Evolutionary conservation across 2,797 vertebrate species (phyloP).

Genomic region (Odontamblyopus lacepedii): DNA sequence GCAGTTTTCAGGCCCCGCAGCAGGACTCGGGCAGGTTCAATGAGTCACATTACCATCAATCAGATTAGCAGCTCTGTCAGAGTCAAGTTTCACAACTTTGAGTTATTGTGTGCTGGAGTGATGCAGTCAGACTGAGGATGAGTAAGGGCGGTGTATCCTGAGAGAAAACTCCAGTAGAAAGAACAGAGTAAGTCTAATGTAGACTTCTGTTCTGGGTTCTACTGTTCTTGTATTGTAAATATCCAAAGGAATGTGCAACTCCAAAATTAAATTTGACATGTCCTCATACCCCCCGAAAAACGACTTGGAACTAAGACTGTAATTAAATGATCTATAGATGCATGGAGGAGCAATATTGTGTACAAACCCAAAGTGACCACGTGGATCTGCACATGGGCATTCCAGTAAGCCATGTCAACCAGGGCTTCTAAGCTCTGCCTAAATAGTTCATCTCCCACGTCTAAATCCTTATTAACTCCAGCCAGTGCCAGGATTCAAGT

Average conservation of each 20-base stretch:
- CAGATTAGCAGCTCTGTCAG: constrained; percentile 50
- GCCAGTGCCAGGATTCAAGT: constrained; percentile 69
- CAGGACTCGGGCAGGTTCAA: constrained; percentile 33
- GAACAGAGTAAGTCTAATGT: not conserved
- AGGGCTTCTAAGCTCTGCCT: constrained; percentile 49
- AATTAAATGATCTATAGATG: not conserved
- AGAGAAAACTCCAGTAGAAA: not conserved
- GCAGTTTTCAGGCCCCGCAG: constrained; percentile 34
- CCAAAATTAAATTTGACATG: too few relatives aligned
- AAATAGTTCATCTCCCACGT: constrained; percentile 55
- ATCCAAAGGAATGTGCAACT: too few relatives aligned
- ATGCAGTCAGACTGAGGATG: not conserved
- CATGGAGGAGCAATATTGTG: not conserved
- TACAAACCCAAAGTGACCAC: constrained; percentile 10
- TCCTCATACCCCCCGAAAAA: not conserved
- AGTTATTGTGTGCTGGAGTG: constrained; percentile 2
- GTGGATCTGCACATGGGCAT: constrained; percentile 40
- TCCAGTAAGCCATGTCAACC: constrained; percentile 49
- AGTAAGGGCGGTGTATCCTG: not conserved
- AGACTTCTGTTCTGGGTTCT: too few relatives aligned
- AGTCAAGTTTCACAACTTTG: constrained; percentile 41
- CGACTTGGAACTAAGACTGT: not conserved
- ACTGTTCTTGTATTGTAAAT: too few relatives aligned
- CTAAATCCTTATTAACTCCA: constrained; percentile 73
- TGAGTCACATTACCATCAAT: constrained; percentile 47